phyloP scores from a whole-genome alignment of 2,888 invertebrate species.

The Noctua comes region DNA sequence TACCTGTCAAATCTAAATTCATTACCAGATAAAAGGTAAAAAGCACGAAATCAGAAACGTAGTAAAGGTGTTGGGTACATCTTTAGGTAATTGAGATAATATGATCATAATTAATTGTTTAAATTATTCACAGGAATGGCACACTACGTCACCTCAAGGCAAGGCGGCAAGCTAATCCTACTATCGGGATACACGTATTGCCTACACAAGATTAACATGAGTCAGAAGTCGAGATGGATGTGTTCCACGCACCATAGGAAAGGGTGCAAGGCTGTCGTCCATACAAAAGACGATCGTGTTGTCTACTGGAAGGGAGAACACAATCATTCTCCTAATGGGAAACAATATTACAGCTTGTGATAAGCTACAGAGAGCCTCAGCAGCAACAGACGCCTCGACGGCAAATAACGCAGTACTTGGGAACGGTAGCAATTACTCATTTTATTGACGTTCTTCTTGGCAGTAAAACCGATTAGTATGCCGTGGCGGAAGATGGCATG shows the following conservation, averaged over 20 bases:
- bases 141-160: constrained; percentile 2
- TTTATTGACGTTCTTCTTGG: background rate
- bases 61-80: background rate
- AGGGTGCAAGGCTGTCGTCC: constrained; percentile 25
- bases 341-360: background rate
- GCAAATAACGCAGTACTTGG: background rate
- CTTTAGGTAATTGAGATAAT: background rate
- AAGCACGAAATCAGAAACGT: background rate
- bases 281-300: constrained; percentile 25
- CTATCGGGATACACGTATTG: background rate
- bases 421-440: background rate
- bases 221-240: constrained; percentile 19
- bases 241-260: constrained; percentile 40
- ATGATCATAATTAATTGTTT: background rate
- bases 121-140: background rate
- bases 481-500: too few relatives aligned
- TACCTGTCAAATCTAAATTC: background rate
- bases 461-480: too few relatives aligned
- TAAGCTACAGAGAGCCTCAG: background rate
- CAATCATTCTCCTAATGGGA: constrained; percentile 24
- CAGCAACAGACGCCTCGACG: background rate
- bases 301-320: constrained; percentile 16
- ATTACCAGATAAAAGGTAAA: background rate
- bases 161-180: background rate
- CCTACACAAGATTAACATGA: background rate